Conservation (phyloP, 64 coral and sea anemone species). For the Astreopora myriophthalma region DNA sequence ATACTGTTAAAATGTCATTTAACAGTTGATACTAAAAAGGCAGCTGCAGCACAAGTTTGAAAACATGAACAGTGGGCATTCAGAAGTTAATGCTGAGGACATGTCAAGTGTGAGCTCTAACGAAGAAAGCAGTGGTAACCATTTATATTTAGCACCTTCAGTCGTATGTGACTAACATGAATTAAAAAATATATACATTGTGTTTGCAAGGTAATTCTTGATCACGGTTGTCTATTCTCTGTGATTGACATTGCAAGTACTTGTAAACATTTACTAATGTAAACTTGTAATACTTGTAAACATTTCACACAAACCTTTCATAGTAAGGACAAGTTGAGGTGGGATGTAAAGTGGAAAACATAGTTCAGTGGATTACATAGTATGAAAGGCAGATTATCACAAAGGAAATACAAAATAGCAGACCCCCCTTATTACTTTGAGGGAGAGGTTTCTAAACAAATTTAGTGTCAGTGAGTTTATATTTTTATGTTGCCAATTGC, state of each 20-base stretch:
- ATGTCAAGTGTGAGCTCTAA: background rate
- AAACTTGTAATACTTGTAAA: no score
- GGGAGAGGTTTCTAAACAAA: background rate
- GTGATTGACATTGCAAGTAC: background rate
- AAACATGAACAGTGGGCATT: background rate
- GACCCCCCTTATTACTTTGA: background rate
- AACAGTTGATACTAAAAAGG: background rate
- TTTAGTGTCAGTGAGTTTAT: background rate
- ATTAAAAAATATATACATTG: background rate
- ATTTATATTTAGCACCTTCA: background rate
- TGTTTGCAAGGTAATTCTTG: background rate
- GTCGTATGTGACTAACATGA: background rate
- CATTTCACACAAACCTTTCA: background rate
- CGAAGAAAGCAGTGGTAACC: background rate
- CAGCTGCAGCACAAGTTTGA: background rate
- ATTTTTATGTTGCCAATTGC: background rate
- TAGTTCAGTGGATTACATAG: background rate
- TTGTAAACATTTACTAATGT: no score
- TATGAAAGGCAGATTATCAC: background rate
- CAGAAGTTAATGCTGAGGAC: background rate
- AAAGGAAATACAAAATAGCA: background rate
- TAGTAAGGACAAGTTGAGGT: background rate
- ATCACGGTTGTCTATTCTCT: background rate
- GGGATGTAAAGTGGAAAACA: background rate
- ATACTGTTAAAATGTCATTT: no score